Evolutionary conservation across 2,113 vertebrate species (phyloP).

Genomic region (Pseudolaguvia tuberculata): DNA sequence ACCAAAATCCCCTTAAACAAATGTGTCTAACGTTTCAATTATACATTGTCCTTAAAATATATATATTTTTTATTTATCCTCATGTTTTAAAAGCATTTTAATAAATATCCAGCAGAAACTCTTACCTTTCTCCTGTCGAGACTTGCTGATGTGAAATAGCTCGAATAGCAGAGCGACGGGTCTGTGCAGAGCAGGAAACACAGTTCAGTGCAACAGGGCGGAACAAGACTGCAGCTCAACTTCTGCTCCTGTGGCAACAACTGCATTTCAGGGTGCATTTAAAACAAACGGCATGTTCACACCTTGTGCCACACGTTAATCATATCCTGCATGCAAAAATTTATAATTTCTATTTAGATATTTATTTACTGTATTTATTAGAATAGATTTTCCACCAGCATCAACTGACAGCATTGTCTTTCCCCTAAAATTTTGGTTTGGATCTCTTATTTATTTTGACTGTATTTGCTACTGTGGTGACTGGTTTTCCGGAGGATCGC

Average conservation of each 20-base stretch:
- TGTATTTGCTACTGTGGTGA: no score
- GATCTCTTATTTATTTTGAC: no score
- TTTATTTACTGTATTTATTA: no score
- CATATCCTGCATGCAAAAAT: background rate
- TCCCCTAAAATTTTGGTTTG: no score
- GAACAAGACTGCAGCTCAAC: background rate
- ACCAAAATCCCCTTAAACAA: background rate
- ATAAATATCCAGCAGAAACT: background rate
- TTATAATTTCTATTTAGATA: no score
- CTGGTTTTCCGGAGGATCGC: no score
- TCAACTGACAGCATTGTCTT: no score
- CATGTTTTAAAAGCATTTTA: background rate
- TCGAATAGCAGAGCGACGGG: constrained; percentile 20
- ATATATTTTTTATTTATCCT: no score
- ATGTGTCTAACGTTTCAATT: background rate
- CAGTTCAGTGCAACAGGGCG: constrained; percentile 10
- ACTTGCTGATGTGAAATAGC: constrained; percentile 23
- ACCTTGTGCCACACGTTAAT: background rate
- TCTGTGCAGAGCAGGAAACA: constrained; percentile 19
- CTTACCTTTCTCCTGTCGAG: constrained; percentile 23
- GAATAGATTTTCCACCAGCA: no score
- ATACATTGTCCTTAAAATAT: no score
- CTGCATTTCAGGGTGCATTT: background rate
- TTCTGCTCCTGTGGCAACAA: constrained; percentile 19
- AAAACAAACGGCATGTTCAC: background rate